Evolutionary conservation across 2,113 vertebrate genomes (phyloP).

Genomic region (Hippocampus barbouri): DNA sequence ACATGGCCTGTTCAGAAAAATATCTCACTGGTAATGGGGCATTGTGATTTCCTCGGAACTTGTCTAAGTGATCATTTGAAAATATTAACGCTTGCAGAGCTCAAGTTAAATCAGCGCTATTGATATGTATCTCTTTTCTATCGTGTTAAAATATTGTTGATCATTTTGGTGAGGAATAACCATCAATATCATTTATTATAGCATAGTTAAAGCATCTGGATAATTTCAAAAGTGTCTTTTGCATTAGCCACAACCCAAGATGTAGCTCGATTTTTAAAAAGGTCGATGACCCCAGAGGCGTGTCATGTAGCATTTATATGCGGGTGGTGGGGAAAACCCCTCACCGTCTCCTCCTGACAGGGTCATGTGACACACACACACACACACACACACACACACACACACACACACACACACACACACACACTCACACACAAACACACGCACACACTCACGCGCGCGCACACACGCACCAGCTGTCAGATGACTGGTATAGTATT

Average conservation of each 20-base stretch:
- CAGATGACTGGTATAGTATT: constrained; percentile 2
- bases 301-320: neutral
- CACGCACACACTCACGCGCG: too few species aligned
- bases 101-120: too few species aligned
- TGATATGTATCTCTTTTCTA: too few species aligned
- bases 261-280: neutral
- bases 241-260: neutral
- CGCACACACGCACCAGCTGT: neutral
- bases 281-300: neutral
- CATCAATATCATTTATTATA: too few species aligned
- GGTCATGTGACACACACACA: neutral
- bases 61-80: neutral
- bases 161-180: too few species aligned
- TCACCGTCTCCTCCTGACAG: neutral
- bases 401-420: neutral
- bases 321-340: neutral
- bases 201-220: too few species aligned
- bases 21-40: neutral
- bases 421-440: neutral
- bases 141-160: too few species aligned
- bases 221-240: too few species aligned
- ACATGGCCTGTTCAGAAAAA: too few species aligned
- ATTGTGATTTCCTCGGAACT: neutral
- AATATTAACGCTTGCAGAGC: neutral
- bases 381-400: neutral